Percentiles rank a stretch among this genome's conserved stretches.
These are phyloP conservation scores for Drosophila formosana DNA, from an alignment of 2,888 invertebrate genomes.

Conservation along the genomic window DNA sequence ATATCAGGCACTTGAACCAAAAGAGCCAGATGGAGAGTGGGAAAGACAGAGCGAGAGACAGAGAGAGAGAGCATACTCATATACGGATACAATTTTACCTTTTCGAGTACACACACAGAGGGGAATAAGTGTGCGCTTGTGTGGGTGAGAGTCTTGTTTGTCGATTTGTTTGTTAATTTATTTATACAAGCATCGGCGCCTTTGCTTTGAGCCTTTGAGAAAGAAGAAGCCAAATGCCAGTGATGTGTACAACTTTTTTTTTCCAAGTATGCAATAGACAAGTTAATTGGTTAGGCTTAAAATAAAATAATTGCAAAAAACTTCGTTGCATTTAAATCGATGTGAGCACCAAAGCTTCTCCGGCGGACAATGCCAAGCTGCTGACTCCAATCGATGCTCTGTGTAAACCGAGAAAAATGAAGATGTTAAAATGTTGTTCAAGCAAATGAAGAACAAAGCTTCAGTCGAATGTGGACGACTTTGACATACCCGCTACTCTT, in stretches of 20 bases:
- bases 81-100: slow-evolving; percentile 15
- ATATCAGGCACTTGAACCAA: slow-evolving; percentile 46
- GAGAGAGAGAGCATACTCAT: not conserved
- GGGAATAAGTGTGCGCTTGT: not conserved
- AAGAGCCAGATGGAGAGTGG: not conserved
- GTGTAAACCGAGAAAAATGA: not conserved
- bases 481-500: not conserved
- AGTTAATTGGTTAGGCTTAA: slow-evolving; percentile 47
- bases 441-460: not conserved
- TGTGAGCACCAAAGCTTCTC: slow-evolving; percentile 63
- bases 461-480: not conserved
- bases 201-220: slow-evolving; percentile 53
- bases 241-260: slow-evolving; percentile 10
- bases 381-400: slow-evolving; percentile 47
- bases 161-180: slow-evolving; percentile 53
- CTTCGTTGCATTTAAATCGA: slow-evolving; percentile 37
- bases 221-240: slow-evolving; percentile 26
- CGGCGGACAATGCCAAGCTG: slow-evolving; percentile 55
- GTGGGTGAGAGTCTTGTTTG: slow-evolving; percentile 66
- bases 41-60: slow-evolving; percentile 8
- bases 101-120: slow-evolving; percentile 4
- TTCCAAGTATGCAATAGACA: slow-evolving; percentile 29
- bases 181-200: slow-evolving; percentile 59
- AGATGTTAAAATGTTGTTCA: not conserved
- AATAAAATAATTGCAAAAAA: slow-evolving; percentile 7